Conservation (phyloP, 2,113 vertebrate species). For the Mesoclemmys tuberculata region DNA sequence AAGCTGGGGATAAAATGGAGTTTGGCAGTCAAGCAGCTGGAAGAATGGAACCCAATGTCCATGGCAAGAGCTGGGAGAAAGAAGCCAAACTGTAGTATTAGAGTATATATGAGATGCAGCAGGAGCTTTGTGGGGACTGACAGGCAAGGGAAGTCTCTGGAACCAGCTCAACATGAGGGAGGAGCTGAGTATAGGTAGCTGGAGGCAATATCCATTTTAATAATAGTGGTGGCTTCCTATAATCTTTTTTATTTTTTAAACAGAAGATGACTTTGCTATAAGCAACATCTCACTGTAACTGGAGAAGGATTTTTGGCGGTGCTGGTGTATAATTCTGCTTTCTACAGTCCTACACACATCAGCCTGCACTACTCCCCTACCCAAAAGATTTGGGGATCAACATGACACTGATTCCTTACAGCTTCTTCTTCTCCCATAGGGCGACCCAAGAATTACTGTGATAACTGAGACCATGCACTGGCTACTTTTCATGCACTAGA, state of each 20-base stretch:
- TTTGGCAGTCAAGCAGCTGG: not conserved
- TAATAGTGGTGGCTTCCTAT: not conserved
- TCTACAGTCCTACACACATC: not conserved
- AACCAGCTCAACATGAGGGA: not conserved
- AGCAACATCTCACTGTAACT: not conserved
- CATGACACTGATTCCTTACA: not conserved
- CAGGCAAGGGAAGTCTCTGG: not conserved
- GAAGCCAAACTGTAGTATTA: not conserved
- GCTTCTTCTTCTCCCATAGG: not conserved
- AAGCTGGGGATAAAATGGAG: not conserved
- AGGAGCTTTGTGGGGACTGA: not conserved
- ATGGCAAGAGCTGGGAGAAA: rapidly evolving
- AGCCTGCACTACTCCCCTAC: not conserved
- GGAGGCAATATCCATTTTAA: not conserved
- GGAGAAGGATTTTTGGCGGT: not conserved
- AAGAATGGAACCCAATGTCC: not conserved
- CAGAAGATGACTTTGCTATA: not conserved
- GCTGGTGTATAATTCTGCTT: not conserved
- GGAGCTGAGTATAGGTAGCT: not conserved
- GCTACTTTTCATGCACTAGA: not conserved
- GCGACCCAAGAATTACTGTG: not conserved
- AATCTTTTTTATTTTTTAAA: not conserved
- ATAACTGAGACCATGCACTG: not conserved
- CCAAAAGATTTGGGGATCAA: not conserved
- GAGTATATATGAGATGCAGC: not conserved